phyloP scores from a whole-genome alignment of 2,113 vertebrate genomes.

The Pollimyrus isidori region DNA sequence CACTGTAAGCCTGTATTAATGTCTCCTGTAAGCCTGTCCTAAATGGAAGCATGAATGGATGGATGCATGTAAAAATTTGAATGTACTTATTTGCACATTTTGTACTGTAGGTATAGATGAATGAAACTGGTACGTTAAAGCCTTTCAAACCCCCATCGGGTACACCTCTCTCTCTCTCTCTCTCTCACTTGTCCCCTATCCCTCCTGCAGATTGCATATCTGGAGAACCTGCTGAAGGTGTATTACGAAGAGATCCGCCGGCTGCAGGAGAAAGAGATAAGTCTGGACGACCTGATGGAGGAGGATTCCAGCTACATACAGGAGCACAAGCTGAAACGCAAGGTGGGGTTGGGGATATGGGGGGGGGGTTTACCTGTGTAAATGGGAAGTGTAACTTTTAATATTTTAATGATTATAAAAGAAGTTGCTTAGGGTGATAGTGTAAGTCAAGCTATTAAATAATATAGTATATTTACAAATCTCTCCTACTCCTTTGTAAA shows the following conservation, averaged over 20 bases:
- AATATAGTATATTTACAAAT: background rate
- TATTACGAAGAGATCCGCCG: constrained; percentile 74
- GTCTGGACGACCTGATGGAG: constrained; percentile 63
- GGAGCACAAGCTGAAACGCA: constrained; percentile 80
- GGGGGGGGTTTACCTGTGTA: background rate
- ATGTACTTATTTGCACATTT: background rate
- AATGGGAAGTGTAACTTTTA: background rate
- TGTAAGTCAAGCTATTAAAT: background rate
- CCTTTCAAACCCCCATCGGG: background rate
- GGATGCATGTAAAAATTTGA: background rate
- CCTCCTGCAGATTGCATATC: constrained; percentile 65
- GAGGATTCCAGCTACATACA: constrained; percentile 79
- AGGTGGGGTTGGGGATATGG: constrained; percentile 38
- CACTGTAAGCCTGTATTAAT: background rate
- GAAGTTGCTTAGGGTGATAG: background rate
- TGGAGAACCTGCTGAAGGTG: constrained; percentile 76
- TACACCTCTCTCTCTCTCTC: background rate
- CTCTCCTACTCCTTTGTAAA: background rate
- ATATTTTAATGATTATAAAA: background rate
- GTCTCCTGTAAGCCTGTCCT: background rate
- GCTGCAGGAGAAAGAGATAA: constrained; percentile 74
- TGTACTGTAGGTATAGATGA: background rate
- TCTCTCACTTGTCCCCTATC: background rate
- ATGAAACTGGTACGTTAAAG: background rate
- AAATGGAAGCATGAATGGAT: background rate